phyloP scores from a whole-genome alignment of 92 coral and sea anemone species.

The Epizoanthus rinbou region DNA sequence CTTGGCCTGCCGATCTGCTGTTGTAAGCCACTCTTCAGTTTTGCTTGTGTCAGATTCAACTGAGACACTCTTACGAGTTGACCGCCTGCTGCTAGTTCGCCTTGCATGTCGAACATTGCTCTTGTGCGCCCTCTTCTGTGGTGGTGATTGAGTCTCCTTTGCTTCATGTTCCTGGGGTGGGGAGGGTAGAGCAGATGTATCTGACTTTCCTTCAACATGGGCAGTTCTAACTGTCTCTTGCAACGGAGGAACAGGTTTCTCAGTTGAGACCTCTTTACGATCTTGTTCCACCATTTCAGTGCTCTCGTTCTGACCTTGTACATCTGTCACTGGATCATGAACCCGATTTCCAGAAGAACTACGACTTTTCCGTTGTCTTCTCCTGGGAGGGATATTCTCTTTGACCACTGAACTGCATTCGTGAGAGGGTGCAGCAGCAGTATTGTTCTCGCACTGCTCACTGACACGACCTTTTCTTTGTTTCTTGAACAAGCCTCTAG shows the following conservation, averaged over 20 bases:
- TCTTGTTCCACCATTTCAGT: not conserved
- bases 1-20: slow-evolving; percentile 2
- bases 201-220: not conserved
- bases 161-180: not conserved
- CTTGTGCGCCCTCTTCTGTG: slow-evolving; percentile 16
- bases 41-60: not conserved
- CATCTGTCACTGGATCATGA: not conserved
- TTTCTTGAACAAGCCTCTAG: slow-evolving; percentile 8
- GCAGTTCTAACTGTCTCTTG: not conserved
- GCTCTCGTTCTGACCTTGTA: not conserved
- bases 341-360: not conserved
- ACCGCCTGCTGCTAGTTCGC: slow-evolving; percentile 30
- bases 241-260: not conserved
- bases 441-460: not conserved
- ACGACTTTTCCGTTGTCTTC: not conserved
- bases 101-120: slow-evolving; percentile 26
- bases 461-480: not conserved
- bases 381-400: not conserved
- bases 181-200: not conserved
- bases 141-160: not conserved
- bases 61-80: slow-evolving; percentile 5
- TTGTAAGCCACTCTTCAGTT: not conserved
- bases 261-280: not conserved
- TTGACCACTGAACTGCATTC: not conserved
- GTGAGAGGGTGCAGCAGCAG: not conserved